These are phyloP conservation scores for Carollia perspicillata DNA, from an alignment of 2,113 vertebrate genomes.

Conservation along the genomic window DNA sequence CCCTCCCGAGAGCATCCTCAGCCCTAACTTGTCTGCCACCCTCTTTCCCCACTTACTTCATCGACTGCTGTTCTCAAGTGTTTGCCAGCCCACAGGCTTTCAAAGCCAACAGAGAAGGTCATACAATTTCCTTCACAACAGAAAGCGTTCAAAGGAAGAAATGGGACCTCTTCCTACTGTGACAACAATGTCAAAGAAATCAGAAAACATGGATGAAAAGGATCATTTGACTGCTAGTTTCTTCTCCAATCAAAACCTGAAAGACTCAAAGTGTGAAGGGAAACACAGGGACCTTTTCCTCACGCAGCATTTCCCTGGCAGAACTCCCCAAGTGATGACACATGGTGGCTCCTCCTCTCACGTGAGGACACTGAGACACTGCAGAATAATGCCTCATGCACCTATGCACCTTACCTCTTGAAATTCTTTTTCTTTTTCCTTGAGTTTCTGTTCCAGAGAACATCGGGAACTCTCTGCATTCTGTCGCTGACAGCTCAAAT, in stretches of 20 bases:
- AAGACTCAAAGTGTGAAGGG: background rate
- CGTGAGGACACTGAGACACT: background rate
- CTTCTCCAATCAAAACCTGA: background rate
- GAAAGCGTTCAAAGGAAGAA: no score
- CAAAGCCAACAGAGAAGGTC: background rate
- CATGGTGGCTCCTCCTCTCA: no score
- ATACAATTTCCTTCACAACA: background rate
- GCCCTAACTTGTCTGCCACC: no score
- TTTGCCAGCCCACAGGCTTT: no score
- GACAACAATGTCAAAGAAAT: background rate
- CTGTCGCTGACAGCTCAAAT: slow-evolving; percentile 92
- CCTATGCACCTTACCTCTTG: slow-evolving; percentile 84
- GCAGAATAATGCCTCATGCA: background rate
- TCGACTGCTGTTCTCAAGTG: no score
- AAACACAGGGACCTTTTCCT: background rate
- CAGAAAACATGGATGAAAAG: background rate
- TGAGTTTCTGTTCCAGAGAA: slow-evolving; percentile 91
- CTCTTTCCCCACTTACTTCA: no score
- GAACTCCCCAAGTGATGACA: background rate
- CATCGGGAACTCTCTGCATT: slow-evolving; percentile 88
- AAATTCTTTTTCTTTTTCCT: slow-evolving; percentile 89
- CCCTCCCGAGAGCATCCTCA: no score
- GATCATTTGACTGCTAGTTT: background rate
- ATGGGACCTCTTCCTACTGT: no score
- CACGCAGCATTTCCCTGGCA: background rate